Evolutionary conservation across 1,140 invertebrate genomes (phyloP).

Genomic region (Globodera ellingtonae): DNA sequence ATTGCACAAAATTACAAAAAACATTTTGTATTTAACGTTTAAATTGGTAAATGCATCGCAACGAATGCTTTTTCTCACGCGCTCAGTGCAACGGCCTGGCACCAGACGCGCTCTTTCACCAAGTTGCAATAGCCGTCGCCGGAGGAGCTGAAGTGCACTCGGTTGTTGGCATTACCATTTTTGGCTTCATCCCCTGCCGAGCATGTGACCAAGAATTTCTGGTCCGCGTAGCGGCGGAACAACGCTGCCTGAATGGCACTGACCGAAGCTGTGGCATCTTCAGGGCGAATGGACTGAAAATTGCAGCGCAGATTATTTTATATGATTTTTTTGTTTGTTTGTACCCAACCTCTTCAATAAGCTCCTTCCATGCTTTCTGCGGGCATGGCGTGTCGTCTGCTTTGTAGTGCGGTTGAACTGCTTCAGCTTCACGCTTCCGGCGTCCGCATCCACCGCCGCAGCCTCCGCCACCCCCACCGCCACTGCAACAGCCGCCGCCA

Average conservation of each 20-base stretch:
- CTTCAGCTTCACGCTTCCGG: slow-evolving; percentile 10
- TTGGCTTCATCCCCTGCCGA: neutral
- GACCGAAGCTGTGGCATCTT: neutral
- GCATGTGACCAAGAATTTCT: slow-evolving; percentile 26
- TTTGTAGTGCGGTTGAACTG: slow-evolving; percentile 31
- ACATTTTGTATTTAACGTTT: neutral
- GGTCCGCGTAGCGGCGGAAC: slow-evolving; percentile 13
- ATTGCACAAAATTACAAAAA: too few relatives aligned
- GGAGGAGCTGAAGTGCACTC: slow-evolving; percentile 23
- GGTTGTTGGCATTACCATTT: neutral
- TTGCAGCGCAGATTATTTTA: neutral
- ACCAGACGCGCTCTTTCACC: slow-evolving; percentile 18
- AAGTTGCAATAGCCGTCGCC: slow-evolving; percentile 32
- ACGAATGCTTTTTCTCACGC: slow-evolving; percentile 14
- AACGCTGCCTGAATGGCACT: slow-evolving; percentile 23
- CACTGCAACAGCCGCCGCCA: neutral
- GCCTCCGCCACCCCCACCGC: slow-evolving; percentile 1
- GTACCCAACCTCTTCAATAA: slow-evolving; percentile 19
- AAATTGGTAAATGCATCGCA: neutral
- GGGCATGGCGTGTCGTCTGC: slow-evolving; percentile 21
- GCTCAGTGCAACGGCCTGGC: slow-evolving; percentile 27
- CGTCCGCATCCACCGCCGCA: slow-evolving; percentile 17
- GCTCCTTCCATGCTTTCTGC: slow-evolving; percentile 24
- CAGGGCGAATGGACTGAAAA: neutral
- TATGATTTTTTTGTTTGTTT: neutral